Conservation (phyloP, 1,140 invertebrate genomes). For the Copidosoma floridanum region DNA sequence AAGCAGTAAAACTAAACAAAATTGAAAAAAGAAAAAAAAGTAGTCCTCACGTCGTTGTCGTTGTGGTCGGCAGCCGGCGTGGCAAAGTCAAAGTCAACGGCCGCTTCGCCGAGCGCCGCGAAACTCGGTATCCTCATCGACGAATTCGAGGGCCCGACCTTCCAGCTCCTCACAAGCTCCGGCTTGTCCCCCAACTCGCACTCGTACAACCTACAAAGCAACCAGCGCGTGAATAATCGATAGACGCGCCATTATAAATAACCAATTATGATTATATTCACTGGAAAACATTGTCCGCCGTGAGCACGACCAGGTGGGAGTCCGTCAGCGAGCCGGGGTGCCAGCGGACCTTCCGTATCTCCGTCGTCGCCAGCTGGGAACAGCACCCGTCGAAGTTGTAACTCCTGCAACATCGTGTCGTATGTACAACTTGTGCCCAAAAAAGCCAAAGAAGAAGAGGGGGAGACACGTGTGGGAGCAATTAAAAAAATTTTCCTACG, state of each 20-base stretch:
- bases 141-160: slow-evolving; percentile 58
- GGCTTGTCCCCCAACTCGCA: slow-evolving; percentile 49
- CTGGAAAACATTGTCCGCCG: slow-evolving; percentile 81
- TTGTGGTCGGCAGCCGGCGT: slow-evolving; percentile 51
- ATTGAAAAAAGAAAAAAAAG: too few relatives aligned
- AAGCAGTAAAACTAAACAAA: not conserved
- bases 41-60: not conserved
- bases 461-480: too few relatives aligned
- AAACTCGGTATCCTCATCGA: slow-evolving; percentile 59
- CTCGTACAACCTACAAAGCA: slow-evolving; percentile 52
- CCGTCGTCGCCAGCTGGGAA: slow-evolving; percentile 56
- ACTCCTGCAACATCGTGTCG: slow-evolving; percentile 58
- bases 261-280: slow-evolving; percentile 41
- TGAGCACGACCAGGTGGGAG: slow-evolving; percentile 74
- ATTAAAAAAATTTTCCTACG: too few relatives aligned
- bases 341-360: slow-evolving; percentile 72
- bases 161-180: slow-evolving; percentile 57
- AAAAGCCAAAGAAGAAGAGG: too few relatives aligned
- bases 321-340: slow-evolving; percentile 77
- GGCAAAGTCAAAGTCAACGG: slow-evolving; percentile 82
- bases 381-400: slow-evolving; percentile 64
- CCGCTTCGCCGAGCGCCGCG: slow-evolving; percentile 73
- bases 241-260: not conserved
- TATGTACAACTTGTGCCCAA: too few relatives aligned
- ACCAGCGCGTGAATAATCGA: not conserved